Evolutionary conservation across 2,113 vertebrate species (phyloP).

Genomic region (Carettochelys insculpta): DNA sequence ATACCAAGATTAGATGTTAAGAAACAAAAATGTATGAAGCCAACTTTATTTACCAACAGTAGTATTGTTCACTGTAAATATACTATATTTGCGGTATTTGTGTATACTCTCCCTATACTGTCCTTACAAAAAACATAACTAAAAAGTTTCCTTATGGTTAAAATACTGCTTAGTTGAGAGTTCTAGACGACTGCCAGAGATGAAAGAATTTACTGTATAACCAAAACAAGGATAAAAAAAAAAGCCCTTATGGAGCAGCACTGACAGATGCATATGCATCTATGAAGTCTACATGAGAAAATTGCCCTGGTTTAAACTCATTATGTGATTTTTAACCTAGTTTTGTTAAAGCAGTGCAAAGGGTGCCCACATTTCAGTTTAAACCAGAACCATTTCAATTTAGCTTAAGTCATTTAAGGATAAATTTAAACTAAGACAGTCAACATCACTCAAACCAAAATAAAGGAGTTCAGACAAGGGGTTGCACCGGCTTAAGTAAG

Average conservation of each 20-base stretch:
- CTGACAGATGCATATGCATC: not conserved
- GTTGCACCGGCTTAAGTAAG: not conserved
- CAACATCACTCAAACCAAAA: not conserved
- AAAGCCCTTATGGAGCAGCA: not conserved
- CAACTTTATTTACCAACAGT: too few species aligned
- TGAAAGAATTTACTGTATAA: too few species aligned
- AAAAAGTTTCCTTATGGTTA: too few species aligned
- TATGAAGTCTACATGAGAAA: not conserved
- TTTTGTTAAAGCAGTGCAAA: not conserved
- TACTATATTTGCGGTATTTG: too few species aligned
- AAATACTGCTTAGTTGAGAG: too few species aligned
- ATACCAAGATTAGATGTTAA: too few species aligned
- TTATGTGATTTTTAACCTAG: not conserved
- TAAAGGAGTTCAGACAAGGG: not conserved
- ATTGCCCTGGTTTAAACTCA: not conserved
- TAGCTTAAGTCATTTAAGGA: slow-evolving; percentile 10
- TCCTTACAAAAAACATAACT: too few species aligned
- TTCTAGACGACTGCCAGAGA: too few species aligned
- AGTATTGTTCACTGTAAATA: too few species aligned
- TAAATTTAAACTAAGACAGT: not conserved
- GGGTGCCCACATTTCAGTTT: not conserved
- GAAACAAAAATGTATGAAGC: too few species aligned
- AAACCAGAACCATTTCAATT: not conserved
- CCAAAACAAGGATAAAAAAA: not conserved
- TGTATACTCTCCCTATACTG: too few species aligned